Percentiles rank a stretch among this genome's conserved stretches.
phyloP scores from a whole-genome alignment of 1,140 invertebrate genomes.

The Dendroctonus valens region DNA sequence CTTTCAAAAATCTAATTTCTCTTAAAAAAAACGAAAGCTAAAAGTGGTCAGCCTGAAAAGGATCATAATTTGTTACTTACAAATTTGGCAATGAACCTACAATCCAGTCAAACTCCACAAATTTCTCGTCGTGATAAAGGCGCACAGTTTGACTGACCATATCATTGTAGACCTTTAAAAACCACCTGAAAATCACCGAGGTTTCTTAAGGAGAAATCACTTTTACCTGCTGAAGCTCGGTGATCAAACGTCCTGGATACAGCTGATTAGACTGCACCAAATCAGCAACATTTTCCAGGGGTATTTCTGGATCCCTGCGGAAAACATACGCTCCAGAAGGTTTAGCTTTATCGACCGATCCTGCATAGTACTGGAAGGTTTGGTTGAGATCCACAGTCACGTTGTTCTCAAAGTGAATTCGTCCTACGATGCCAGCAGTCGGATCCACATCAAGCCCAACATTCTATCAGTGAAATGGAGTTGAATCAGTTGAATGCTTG shows the following conservation, averaged over 20 bases:
- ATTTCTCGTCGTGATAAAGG: constrained; percentile 65
- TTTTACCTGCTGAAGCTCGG: constrained; percentile 74
- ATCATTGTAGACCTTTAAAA: constrained; percentile 54
- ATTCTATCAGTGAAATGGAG: constrained; percentile 5
- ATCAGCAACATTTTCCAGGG: constrained; percentile 41
- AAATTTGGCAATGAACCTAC: constrained; percentile 87
- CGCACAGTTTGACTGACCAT: constrained; percentile 83
- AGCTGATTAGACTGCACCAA: constrained; percentile 55
- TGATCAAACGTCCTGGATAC: constrained; percentile 67
- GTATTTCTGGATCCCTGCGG: constrained; percentile 58
- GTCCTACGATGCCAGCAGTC: constrained; percentile 54
- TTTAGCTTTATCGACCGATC: constrained; percentile 53
- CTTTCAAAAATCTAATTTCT: too few relatives aligned
- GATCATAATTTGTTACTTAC: constrained; percentile 55
- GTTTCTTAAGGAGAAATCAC: too few relatives aligned
- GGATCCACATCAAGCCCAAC: constrained; percentile 13
- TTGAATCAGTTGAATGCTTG: not conserved
- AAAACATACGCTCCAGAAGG: constrained; percentile 88
- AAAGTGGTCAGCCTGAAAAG: too few relatives aligned
- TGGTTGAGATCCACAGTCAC: constrained; percentile 59
- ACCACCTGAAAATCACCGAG: too few relatives aligned
- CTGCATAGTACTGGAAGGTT: constrained; percentile 76
- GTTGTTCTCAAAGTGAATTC: constrained; percentile 56
- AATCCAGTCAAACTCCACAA: constrained; percentile 88
- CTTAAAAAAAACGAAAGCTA: too few relatives aligned